Conservation (phyloP, 2,797 vertebrate genomes). For the Darevskia nairensis region DNA sequence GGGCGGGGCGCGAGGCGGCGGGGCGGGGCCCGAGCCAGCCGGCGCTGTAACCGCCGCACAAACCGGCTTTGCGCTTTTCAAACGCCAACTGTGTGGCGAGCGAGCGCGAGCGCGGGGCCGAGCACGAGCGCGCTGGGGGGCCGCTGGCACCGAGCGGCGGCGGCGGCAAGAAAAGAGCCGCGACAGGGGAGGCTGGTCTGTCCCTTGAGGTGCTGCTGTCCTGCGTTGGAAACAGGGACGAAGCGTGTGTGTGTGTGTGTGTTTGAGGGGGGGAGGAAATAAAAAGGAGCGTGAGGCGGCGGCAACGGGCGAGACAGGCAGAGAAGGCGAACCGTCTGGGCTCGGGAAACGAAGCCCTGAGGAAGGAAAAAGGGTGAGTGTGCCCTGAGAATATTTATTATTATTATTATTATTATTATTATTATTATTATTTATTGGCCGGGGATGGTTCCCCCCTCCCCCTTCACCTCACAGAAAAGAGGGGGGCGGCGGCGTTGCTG, state of each 20-base stretch:
- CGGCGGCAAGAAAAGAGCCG: not conserved
- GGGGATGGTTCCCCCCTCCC: too few relatives aligned
- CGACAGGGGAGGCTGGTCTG: not conserved
- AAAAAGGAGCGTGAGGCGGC: not conserved
- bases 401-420: too few relatives aligned
- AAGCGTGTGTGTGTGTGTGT: too few relatives aligned
- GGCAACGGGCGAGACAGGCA: not conserved
- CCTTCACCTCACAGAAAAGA: too few relatives aligned
- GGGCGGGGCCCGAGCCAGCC: not conserved
- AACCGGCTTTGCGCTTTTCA: constrained; percentile 52
- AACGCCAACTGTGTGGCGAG: constrained; percentile 26
- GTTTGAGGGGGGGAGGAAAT: not conserved
- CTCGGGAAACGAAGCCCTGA: not conserved
- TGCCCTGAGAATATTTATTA: too few relatives aligned
- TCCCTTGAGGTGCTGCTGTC: too few relatives aligned
- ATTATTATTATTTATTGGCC: too few relatives aligned
- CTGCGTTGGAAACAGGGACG: too few relatives aligned
- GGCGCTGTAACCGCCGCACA: constrained; percentile 3
- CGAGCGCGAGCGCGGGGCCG: fast-evolving
- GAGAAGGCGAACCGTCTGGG: not conserved
- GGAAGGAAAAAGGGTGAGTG: not conserved
- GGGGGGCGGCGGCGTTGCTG: not conserved
- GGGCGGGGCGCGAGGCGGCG: not conserved
- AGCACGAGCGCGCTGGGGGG: not conserved
- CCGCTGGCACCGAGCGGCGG: not conserved